Evolutionary conservation across 2,888 invertebrate genomes (phyloP), one percentile per base, ranked within the genome.

Genomic region (Buathra laborator): DNA sequence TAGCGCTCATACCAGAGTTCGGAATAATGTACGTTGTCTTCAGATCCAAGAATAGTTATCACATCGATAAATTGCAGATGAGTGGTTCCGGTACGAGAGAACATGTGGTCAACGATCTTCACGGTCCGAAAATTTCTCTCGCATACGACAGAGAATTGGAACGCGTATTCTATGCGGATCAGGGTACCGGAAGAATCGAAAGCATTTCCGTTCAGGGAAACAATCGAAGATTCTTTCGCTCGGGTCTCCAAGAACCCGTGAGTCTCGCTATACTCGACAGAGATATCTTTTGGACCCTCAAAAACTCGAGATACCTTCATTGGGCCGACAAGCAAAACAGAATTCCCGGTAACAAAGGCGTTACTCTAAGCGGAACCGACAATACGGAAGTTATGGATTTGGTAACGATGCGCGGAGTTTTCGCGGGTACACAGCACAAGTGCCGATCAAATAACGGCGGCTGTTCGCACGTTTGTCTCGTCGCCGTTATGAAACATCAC

Each of bases 401-500:
- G 14, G 94, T 95, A 86, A 94, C 95, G 0, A 94, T 95, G 85
- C 93, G 94, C 66, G 94, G 94, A 0, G 92, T 93, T 51, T 86
- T 67, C 88, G 90, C 70, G 7, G 88, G 12, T 78, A 78, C 90
- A 78, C 88, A 90, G 74, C 96, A 96, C 92, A 94, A 95, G 0
- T 97, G 97, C 89, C 94, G 94, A 43, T 89, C 89, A 9, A 94
- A 94, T 44, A 96, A 96, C 84, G 96, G 96, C 53, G 95, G 95
- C 0, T 98, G 98, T 90, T 96, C 96, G 2, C 96, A 97, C 91
- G 93, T 97, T 10, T 98, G 98, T 90, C 95, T 97, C 2, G 95
- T 96, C 80, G 91, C 87, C 51, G 84, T 85, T 46, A 16, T 67
- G n/a, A 51, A 24, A 3, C 70, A 83, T 4, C 87, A 86, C 37